Evolutionary conservation across 2,797 vertebrate genomes (phyloP).

Genomic region (Gephyroberyx darwinii): DNA sequence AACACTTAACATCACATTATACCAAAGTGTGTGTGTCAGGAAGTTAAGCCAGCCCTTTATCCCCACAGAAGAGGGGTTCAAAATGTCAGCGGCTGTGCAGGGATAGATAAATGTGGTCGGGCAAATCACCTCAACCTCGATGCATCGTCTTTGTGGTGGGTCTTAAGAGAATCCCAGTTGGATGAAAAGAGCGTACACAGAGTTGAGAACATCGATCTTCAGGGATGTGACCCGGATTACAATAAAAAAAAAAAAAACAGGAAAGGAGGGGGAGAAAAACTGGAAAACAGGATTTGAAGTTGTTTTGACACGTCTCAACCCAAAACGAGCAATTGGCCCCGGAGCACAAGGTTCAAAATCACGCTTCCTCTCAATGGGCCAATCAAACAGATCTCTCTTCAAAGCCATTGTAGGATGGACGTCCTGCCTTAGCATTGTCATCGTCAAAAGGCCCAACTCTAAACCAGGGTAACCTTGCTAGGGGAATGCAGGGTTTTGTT

Average conservation of each 20-base stretch:
- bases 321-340: slow-evolving; percentile 17
- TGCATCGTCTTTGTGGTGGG: slow-evolving; percentile 12
- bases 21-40: not conserved
- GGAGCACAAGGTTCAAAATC: slow-evolving; percentile 30
- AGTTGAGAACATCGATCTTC: slow-evolving; percentile 16
- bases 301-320: slow-evolving; percentile 16
- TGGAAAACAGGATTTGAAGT: slow-evolving; percentile 15
- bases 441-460: slow-evolving; percentile 30
- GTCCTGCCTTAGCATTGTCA: slow-evolving; percentile 53
- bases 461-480: slow-evolving; percentile 44
- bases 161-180: slow-evolving; percentile 27
- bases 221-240: slow-evolving; percentile 22
- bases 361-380: slow-evolving; percentile 46
- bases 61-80: slow-evolving; percentile 20
- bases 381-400: slow-evolving; percentile 47
- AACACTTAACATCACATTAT: slow-evolving; percentile 42
- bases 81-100: slow-evolving; percentile 24
- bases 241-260: slow-evolving; percentile 19
- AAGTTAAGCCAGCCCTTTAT: slow-evolving; percentile 46
- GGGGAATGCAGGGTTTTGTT: slow-evolving; percentile 45
- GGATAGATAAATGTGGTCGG: slow-evolving; percentile 42
- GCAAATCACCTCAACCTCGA: slow-evolving; percentile 54
- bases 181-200: slow-evolving; percentile 16
- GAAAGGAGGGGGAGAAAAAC: not conserved
- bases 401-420: slow-evolving; percentile 52